Evolutionary conservation across 2,797 vertebrate species (phyloP).

Genomic region (Chloroceryle inda): DNA sequence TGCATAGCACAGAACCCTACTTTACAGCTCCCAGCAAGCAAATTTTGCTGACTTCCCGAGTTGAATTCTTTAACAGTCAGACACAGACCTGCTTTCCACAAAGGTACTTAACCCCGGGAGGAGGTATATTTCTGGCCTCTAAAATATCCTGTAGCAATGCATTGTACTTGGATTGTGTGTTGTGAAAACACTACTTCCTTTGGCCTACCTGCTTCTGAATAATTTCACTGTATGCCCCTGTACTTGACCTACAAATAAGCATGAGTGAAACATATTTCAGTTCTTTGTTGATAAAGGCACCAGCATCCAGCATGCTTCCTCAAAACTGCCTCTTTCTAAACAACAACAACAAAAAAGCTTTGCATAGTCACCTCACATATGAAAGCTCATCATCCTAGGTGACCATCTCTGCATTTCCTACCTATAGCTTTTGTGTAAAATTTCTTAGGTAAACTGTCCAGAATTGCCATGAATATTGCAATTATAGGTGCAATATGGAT

Average conservation of each 20-base stretch:
- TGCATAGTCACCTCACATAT: fast-evolving
- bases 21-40: not conserved
- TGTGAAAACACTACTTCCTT: not conserved
- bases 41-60: not conserved
- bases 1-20: fast-evolving
- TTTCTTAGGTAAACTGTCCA: not conserved
- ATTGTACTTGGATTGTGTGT: not conserved
- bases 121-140: not conserved
- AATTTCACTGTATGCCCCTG: not conserved
- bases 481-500: not conserved
- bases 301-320: not conserved
- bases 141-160: not conserved
- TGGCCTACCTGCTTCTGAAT: not conserved
- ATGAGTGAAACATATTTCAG: not conserved
- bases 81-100: not conserved
- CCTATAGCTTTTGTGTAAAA: not conserved
- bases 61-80: not conserved
- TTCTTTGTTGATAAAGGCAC: not conserved
- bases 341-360: not conserved
- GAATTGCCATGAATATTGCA: not conserved
- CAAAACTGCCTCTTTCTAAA: not conserved
- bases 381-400: not conserved
- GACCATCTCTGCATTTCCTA: not conserved
- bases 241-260: not conserved
- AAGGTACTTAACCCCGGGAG: not conserved